Evolutionary conservation across 2,888 invertebrate genomes (phyloP), one percentile per base, ranked within the genome.

Genomic region (Cerastoderma edule): DNA sequence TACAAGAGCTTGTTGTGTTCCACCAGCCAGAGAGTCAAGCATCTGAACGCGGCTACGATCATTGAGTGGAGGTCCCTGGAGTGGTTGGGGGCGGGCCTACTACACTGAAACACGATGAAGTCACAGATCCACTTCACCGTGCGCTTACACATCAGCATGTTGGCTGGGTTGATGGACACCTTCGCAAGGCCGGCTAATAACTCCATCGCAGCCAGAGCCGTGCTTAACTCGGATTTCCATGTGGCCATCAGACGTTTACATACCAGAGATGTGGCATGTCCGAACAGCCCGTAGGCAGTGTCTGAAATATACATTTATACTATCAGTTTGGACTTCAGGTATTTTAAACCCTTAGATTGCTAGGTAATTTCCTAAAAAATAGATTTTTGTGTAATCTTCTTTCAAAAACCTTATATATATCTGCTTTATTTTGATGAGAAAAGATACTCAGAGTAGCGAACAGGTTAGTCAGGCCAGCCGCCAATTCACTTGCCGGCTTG

Each of bases 91-190:
- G 97, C 73, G 96, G 98, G 69, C 97, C 99, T 69, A 98, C 99
- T 83, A 98, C 95, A 88, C 96, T 96, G 94, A 92, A 96, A 96
- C 69, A 97, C 96, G 88, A 99, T 98, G 94, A 99, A 99, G 94
- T 99, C 98, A 93, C 99, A 99, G 73, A 99, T 95, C 97, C 98
- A 99, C 89, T 98, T 98, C 28, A 99, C 98, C 19, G 92, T 91
- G 5, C 91, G 86, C 75, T 92, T 93, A 78, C 92, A 91, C 91
- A 91, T 91, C 57, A 90, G 80, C 69, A 87, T 82, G 83, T 91
- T 90, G 27, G 90, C 88, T 13, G 88, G 88, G 56, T 85, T 86
- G 64, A 92, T 89, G 33, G 80, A 80, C 32, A 90, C 89, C 88
- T 97, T 95, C 27, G 98, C 98, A 67, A 99, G 94, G 10, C 98